Base-by-base conservation (phyloP, 2,888 invertebrate genomes). In the Smittia sp. region DNA sequence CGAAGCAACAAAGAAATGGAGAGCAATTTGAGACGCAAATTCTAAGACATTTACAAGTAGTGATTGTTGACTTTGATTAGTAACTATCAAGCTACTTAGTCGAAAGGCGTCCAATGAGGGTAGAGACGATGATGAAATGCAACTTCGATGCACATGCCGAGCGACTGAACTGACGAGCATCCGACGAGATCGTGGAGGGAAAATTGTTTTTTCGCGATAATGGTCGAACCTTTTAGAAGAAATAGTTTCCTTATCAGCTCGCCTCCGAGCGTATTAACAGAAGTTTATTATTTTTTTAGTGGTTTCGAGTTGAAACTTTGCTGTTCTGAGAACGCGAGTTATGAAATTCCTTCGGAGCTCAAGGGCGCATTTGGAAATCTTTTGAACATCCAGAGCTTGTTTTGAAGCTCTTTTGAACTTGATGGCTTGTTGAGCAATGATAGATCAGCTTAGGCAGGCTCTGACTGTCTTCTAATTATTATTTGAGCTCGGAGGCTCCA, bases 11-110 rank as follows among this genome's bases (percentile, higher is more conserved):
- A 24, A 63, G 15, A 9, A 27, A 27, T 24, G 27, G 25, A 24
- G 22, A 63, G 66, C 20, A 67, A 46, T 67, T 66, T 66, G 52
- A 72, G 72, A 72, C 72, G 72, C 62, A 72, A 72, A 62, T 72
- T 72, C 72, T 70, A 69, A 69, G 54, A 69, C 69, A 69, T 22
- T 38, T 38, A 32, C 39, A 46, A 38, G 69, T 25, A 66, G 25
- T 69, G 46, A 46, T 46, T 69, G 25, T 69, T 69, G 69, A 52
- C 46, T 69, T 54, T 69, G 69, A 69, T 69, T 69, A 69, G 69
- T 20, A 54, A 69, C 54, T 54, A 69, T 69, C 25, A 54, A 63
- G 27, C 15, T 7, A 7, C n/a, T 7, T 63, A 63, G 63, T n/a
- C 27, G 7, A 62, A 63, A 63, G 27, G 4, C 22, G 13, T 4